Conservation (phyloP, 2,888 invertebrate genomes). For the Elegia similella region DNA sequence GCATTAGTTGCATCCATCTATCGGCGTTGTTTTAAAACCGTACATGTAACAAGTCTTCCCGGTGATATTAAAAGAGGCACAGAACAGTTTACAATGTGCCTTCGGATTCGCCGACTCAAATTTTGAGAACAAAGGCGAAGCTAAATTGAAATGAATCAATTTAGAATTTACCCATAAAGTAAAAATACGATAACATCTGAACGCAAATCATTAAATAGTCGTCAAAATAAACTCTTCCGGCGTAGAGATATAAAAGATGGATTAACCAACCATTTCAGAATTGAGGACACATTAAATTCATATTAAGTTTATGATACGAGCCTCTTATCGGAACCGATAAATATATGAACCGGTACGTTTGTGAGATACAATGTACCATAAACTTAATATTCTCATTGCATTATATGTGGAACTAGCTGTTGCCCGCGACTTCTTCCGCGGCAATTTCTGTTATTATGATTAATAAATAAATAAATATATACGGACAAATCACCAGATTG, state of each 20-base stretch:
- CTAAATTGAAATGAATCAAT: neutral
- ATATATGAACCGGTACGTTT: neutral
- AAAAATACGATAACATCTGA: constrained; percentile 6
- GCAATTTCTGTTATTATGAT: no score
- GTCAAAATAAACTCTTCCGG: constrained; percentile 5
- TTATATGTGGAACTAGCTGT: no score
- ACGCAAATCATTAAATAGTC: constrained; percentile 16
- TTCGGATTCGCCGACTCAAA: neutral
- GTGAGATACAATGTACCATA: no score
- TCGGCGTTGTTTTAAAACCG: no score
- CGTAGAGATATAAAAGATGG: neutral
- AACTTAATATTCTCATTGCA: no score
- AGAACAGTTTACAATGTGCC: no score
- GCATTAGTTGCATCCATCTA: no score
- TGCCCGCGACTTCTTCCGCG: no score
- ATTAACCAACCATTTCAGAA: constrained; percentile 1
- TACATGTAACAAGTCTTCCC: no score
- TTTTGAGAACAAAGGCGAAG: neutral
- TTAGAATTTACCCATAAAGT: neutral
- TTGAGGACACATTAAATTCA: constrained; percentile 10
- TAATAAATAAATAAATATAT: no score
- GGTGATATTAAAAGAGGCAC: no score
- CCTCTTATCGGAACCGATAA: neutral
- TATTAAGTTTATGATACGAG: constrained; percentile 9
- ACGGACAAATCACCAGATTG: no score